These are phyloP conservation scores for Choreutis nemorana DNA, from an alignment of 2,888 invertebrate genomes.

Conservation along the genomic window DNA sequence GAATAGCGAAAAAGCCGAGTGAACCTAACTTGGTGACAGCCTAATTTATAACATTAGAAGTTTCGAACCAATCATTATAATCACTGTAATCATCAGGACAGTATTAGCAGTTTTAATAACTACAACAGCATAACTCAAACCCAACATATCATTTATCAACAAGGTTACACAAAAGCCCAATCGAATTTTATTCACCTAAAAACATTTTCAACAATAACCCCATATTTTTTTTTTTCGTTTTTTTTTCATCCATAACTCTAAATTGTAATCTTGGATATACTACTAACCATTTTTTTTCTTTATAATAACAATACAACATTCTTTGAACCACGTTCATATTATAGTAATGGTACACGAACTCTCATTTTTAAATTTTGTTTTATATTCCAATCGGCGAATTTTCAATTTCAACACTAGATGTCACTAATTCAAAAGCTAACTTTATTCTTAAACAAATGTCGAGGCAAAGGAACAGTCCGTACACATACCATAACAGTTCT, in stretches of 20 bases:
- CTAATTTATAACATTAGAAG: constrained; percentile 14
- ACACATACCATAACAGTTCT: too few species aligned
- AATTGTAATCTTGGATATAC: constrained; percentile 58
- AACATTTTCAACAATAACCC: constrained; percentile 65
- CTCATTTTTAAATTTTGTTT: constrained; percentile 22
- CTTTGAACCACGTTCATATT: constrained; percentile 47
- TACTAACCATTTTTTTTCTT: constrained; percentile 39
- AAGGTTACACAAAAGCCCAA: constrained; percentile 58
- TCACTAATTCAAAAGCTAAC: constrained; percentile 66
- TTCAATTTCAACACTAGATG: constrained; percentile 59
- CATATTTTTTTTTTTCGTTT: constrained; percentile 44
- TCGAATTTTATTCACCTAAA: constrained; percentile 58
- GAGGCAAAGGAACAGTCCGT: too few species aligned
- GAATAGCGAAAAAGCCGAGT: constrained; percentile 42
- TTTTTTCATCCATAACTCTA: constrained; percentile 50
- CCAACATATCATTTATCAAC: constrained; percentile 47
- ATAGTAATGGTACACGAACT: constrained; percentile 24
- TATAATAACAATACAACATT: constrained; percentile 62
- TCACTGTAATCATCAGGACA: background rate
- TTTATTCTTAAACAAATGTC: too few species aligned
- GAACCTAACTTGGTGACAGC: constrained; percentile 24
- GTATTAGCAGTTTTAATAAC: constrained; percentile 21
- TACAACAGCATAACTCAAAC: constrained; percentile 23
- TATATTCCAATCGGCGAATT: constrained; percentile 31
- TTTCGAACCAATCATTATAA: constrained; percentile 1